Evolutionary conservation across 37 sponge, comb jelly and placozoan genomes (phyloP).

Genomic region (Spongilla lacustris): DNA sequence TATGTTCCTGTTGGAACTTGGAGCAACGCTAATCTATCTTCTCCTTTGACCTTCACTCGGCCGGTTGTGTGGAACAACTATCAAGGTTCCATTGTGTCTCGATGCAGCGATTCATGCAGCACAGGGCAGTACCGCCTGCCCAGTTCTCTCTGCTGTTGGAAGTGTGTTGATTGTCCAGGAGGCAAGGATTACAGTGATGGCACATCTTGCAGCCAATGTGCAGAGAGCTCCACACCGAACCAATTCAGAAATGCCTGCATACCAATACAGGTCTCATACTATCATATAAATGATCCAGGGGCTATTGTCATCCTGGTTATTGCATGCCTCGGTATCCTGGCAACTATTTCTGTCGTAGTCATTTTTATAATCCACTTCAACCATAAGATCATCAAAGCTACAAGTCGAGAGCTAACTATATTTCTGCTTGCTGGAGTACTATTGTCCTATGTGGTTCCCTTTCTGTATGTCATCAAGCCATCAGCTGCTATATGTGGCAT

Average conservation of each 20-base stretch:
- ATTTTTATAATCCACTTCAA: slow-evolving; percentile 46
- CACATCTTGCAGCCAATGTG: slow-evolving; percentile 40
- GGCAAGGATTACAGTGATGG: slow-evolving; percentile 17
- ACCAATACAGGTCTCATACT: slow-evolving; percentile 17
- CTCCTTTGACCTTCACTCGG: not conserved
- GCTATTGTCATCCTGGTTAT: slow-evolving; percentile 38
- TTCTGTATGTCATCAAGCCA: slow-evolving; percentile 50
- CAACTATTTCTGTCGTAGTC: slow-evolving; percentile 15
- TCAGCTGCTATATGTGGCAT: slow-evolving; percentile 47
- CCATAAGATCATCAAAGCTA: slow-evolving; percentile 57
- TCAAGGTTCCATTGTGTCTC: not conserved
- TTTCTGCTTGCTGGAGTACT: slow-evolving; percentile 58
- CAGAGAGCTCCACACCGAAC: slow-evolving; percentile 45
- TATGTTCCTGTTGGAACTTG: slow-evolving; percentile 38
- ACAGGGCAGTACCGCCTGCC: slow-evolving; percentile 36
- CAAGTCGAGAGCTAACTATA: slow-evolving; percentile 76
- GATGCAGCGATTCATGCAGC: slow-evolving; percentile 51
- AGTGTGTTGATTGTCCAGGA: slow-evolving; percentile 49
- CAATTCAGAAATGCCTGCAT: slow-evolving; percentile 35
- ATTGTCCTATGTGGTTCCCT: slow-evolving; percentile 48
- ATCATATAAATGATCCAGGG: slow-evolving; percentile 26
- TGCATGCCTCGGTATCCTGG: slow-evolving; percentile 34
- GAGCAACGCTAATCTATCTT: not conserved
- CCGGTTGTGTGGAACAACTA: not conserved
- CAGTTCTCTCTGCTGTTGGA: slow-evolving; percentile 59